A percentile compares a stretch with the other conserved stretches of the same genome.
Evolutionary conservation across 2,888 invertebrate species (phyloP).

Genomic region (Eristalis intricaria): DNA sequence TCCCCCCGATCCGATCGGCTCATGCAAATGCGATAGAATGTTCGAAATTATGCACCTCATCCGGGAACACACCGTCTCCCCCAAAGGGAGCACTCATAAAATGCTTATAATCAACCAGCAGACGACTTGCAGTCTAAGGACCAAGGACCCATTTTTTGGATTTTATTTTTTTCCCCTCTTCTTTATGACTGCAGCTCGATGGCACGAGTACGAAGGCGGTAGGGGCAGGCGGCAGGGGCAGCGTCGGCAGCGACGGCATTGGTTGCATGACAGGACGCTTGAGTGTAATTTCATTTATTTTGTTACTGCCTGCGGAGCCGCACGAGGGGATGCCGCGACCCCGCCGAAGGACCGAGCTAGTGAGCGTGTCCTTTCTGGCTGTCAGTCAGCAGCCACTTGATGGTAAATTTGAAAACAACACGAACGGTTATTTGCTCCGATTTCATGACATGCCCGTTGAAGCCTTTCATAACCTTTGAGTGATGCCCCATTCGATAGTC

Average conservation of each 20-base stretch:
- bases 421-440: constrained; percentile 63
- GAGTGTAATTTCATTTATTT: constrained; percentile 58
- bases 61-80: neutral
- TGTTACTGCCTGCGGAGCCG: neutral
- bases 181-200: constrained; percentile 13
- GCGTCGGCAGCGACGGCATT: neutral
- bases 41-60: constrained; percentile 34
- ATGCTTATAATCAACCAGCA: constrained; percentile 34
- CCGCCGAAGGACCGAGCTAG: neutral
- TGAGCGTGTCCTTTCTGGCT: constrained; percentile 48
- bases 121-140: constrained; percentile 31
- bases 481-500: constrained; percentile 17
- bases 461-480: constrained; percentile 44
- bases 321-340: neutral
- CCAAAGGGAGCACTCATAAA: constrained; percentile 15
- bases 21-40: constrained; percentile 8
- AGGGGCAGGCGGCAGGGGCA: neutral
- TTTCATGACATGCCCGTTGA: constrained; percentile 57
- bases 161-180: neutral
- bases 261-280: constrained; percentile 38
- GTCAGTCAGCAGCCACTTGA: constrained; percentile 55
- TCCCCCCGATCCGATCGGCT: neutral
- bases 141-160: neutral
- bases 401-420: constrained; percentile 55
- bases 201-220: neutral